A percentile compares a stretch with the other conserved stretches of the same genome.
These are phyloP conservation scores for Pseudochirops cupreus DNA, from an alignment of 2,797 vertebrate species.

Conservation along the genomic window DNA sequence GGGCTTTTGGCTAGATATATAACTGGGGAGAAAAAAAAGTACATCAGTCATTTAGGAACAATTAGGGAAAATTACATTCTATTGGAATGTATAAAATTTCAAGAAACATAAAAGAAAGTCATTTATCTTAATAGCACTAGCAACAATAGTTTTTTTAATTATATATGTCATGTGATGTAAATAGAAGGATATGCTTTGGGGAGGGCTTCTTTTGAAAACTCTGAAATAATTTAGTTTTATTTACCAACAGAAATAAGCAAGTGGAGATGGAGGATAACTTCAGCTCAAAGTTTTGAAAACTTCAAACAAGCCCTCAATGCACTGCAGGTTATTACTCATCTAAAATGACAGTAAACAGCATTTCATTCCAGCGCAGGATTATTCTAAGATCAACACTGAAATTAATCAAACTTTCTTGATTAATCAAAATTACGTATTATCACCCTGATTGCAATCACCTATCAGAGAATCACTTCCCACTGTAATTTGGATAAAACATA, in stretches of 20 bases:
- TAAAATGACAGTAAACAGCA: constrained; percentile 77
- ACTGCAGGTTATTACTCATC: constrained; percentile 65
- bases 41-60: background rate
- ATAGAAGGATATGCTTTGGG: background rate
- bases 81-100: background rate
- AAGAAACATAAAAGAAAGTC: background rate
- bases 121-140: background rate
- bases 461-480: constrained; percentile 83
- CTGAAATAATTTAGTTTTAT: background rate
- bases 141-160: background rate
- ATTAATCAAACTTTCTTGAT: constrained; percentile 87
- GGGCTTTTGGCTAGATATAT: background rate
- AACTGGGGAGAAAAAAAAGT: background rate
- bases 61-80: background rate
- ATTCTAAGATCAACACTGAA: constrained; percentile 81
- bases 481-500: constrained; percentile 81
- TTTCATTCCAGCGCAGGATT: constrained; percentile 74
- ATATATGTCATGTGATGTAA: background rate
- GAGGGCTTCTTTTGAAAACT: background rate
- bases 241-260: constrained; percentile 58
- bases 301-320: constrained; percentile 63
- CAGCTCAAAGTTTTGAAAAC: constrained; percentile 53
- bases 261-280: constrained; percentile 62
- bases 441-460: constrained; percentile 88
- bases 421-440: constrained; percentile 88